Conservation (phyloP, 2,888 invertebrate species). For the Branchipolynoe longqiensis region DNA sequence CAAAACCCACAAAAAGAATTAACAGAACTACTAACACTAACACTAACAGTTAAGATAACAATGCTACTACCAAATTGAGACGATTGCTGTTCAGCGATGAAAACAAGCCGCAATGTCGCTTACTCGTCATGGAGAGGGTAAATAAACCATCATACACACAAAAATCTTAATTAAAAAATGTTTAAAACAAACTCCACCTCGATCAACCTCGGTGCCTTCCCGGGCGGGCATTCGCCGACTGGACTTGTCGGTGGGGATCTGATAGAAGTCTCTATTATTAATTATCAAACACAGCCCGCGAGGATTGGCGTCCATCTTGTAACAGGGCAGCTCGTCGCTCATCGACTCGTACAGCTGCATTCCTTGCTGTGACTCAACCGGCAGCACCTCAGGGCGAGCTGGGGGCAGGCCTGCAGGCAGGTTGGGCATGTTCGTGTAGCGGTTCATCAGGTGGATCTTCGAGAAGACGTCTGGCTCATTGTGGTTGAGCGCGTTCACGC, state of each 20-base stretch:
- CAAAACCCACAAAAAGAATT: too few species aligned
- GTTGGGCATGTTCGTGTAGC: not conserved
- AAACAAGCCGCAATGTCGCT: too few species aligned
- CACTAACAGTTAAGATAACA: too few species aligned
- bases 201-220: conserved; percentile 73
- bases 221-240: conserved; percentile 70
- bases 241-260: conserved; percentile 64
- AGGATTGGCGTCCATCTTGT: conserved; percentile 55
- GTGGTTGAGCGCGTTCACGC: too few species aligned
- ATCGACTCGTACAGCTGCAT: not conserved
- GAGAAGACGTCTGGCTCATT: not conserved
- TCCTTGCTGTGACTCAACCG: too few species aligned
- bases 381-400: not conserved
- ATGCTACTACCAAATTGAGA: too few species aligned
- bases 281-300: conserved; percentile 73
- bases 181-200: conserved; percentile 68
- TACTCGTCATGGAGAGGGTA: too few species aligned
- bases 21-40: too few species aligned
- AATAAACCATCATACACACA: too few species aligned
- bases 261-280: conserved; percentile 73
- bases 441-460: conserved; percentile 33
- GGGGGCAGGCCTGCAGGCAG: not conserved
- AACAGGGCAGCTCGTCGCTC: conserved; percentile 27
- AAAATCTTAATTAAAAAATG: too few species aligned
- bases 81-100: too few species aligned